Conservation (phyloP, 2,797 vertebrate genomes). For the Chelmon rostratus region DNA sequence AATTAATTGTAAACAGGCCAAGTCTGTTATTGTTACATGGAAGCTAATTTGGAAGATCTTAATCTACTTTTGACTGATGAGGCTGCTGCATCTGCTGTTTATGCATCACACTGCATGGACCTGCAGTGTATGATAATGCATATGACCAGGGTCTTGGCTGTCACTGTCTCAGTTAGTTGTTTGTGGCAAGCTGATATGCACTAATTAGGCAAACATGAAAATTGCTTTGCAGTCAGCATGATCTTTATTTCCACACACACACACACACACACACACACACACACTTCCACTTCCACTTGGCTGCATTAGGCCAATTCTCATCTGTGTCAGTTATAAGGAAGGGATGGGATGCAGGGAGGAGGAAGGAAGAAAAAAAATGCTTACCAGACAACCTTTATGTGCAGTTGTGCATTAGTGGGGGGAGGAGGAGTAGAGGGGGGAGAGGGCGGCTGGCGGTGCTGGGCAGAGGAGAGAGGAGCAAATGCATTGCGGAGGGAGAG, state of each 20-base stretch:
- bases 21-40: conserved; percentile 26
- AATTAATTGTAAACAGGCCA: conserved; percentile 51
- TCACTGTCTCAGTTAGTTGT: conserved; percentile 58
- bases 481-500: conserved; percentile 83
- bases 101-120: background rate
- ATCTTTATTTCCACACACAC: conserved; percentile 62
- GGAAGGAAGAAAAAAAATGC: conserved; percentile 73
- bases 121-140: background rate
- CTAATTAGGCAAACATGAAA: conserved; percentile 74
- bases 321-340: conserved; percentile 79
- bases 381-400: conserved; percentile 83
- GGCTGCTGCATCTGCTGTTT: conserved; percentile 33
- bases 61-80: conserved; percentile 37
- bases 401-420: conserved; percentile 79
- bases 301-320: conserved; percentile 80
- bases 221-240: conserved; percentile 69
- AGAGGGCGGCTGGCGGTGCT: conserved; percentile 79
- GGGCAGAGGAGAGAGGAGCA: conserved; percentile 82
- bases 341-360: conserved; percentile 68
- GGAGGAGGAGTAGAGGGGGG: conserved; percentile 51
- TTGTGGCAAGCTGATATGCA: conserved; percentile 61
- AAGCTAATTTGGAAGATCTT: conserved; percentile 41
- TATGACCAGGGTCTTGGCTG: conserved; percentile 27
- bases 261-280: conserved; percentile 51
- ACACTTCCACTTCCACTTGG: conserved; percentile 59